A percentile compares a stretch with the other conserved stretches of the same genome.
These are phyloP conservation scores for Coccyzus lansbergi DNA, from an alignment of 2,797 vertebrate species.

Conservation along the genomic window DNA sequence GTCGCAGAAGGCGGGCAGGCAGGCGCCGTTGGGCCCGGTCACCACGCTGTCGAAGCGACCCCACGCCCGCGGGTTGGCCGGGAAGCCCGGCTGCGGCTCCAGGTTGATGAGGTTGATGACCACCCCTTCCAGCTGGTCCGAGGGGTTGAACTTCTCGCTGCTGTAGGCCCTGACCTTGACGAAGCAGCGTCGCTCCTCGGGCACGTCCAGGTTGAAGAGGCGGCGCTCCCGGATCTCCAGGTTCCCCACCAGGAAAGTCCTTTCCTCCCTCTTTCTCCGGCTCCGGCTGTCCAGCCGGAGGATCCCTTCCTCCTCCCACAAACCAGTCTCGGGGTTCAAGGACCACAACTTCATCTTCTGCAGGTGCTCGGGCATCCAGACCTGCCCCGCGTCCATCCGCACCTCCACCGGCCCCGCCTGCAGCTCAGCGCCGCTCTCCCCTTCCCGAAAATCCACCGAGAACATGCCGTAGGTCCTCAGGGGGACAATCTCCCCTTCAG, in stretches of 20 bases:
- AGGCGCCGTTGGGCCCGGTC: conserved; percentile 92
- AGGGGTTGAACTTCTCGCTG: conserved; percentile 90
- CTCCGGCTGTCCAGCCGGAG: conserved; percentile 73
- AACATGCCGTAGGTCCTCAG: conserved; percentile 98
- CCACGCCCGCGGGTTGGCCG: conserved; percentile 93
- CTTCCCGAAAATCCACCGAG: conserved; percentile 90
- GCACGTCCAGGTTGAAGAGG: conserved; percentile 96
- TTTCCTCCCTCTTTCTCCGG: conserved; percentile 89
- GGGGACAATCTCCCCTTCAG: conserved; percentile 88
- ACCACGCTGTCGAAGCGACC: conserved; percentile 96
- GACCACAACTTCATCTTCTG: conserved; percentile 94
- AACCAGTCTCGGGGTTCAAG: conserved; percentile 88
- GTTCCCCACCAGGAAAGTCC: conserved; percentile 94
- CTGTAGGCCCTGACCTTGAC: conserved; percentile 95
- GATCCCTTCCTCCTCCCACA: conserved; percentile 92
- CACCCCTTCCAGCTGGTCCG: conserved; percentile 92
- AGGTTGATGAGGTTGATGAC: conserved; percentile 92
- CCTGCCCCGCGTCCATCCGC: conserved; percentile 86
- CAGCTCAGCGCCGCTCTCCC: conserved; percentile 79
- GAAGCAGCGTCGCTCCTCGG: conserved; percentile 94
- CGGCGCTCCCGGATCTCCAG: conserved; percentile 94
- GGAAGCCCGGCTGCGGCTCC: conserved; percentile 90
- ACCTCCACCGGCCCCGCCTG: conserved; percentile 86
- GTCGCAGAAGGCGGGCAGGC: conserved; percentile 96
- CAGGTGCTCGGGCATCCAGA: conserved; percentile 90